phyloP scores from a whole-genome alignment of 2,888 invertebrate genomes.

The Marronus borbonicus region DNA sequence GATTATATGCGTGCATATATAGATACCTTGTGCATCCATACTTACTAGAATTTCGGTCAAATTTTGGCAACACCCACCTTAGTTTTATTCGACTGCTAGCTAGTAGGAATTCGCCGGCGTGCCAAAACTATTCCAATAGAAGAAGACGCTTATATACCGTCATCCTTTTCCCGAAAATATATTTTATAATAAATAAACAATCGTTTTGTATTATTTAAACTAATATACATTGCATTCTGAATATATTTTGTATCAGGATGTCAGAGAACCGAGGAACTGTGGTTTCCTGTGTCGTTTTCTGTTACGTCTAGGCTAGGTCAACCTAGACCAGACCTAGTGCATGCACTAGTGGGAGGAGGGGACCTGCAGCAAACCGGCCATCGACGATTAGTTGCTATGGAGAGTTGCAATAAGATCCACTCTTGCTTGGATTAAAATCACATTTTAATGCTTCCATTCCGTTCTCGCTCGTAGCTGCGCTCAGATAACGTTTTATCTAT shows the following conservation, averaged over 20 bases:
- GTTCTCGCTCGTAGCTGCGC: not conserved
- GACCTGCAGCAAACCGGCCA: constrained; percentile 35
- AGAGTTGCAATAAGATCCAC: constrained; percentile 18
- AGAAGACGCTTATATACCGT: constrained; percentile 51
- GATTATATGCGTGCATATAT: not conserved
- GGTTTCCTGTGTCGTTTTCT: constrained; percentile 51
- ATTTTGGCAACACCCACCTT: constrained; percentile 44
- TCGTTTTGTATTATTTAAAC: constrained; percentile 69
- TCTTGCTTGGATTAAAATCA: constrained; percentile 9
- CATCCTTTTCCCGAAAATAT: constrained; percentile 53
- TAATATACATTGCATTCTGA: constrained; percentile 70
- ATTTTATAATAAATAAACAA: constrained; percentile 68
- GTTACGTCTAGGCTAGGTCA: constrained; percentile 61
- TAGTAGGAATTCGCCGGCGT: constrained; percentile 23
- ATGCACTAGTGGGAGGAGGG: constrained; percentile 14
- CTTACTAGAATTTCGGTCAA: constrained; percentile 14
- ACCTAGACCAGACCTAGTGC: constrained; percentile 43
- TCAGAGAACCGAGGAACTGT: constrained; percentile 61
- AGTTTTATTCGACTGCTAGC: constrained; percentile 33
- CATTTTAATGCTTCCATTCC: constrained; percentile 14
- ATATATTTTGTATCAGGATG: constrained; percentile 69
- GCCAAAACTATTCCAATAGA: constrained; percentile 46
- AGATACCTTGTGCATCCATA: constrained; percentile 28
- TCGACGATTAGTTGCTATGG: constrained; percentile 25
- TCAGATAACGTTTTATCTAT: constrained; percentile 25